Base-by-base conservation (phyloP, 2,888 invertebrate genomes). In the Luperina testacea region DNA sequence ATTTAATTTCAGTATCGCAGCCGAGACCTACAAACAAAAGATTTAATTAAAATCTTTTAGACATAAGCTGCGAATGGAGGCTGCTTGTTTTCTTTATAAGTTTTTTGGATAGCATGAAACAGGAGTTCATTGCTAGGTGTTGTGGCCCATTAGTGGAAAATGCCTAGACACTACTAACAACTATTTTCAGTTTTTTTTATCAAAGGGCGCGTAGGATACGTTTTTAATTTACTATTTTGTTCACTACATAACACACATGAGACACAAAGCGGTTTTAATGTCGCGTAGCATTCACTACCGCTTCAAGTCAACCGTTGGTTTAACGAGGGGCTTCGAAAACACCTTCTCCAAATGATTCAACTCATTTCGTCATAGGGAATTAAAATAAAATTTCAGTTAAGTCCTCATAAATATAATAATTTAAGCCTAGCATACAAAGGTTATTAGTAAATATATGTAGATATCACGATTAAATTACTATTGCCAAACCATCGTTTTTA, bases 21-120 rank as follows among this genome's bases (percentile, higher is more conserved):
- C 84, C 82, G 84, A 87, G 76, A 92, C 92, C 92, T 92, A 92
- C 85, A 90, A 92, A 83, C 68, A 80, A 80, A 80, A 80, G 83
- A 57, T 69, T 57, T 27, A 27, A 77, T 80, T 80, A 80, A 80
- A 82, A 80, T 82, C 83, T 61, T 80, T 61, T 67, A 48, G 45
- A 63, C 2, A 53, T 45, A 24, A 59, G n/a, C 59, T 68, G 32
- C 67, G n/a, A 61, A 9, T 45, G 6, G 32, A 20, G 24, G 17
- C 61, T 38, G 17, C 32, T 67, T 42, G 4, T 11, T 0, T 59
- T 74, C n/a, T 7, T 38, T 24, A 2, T 13, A 48, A n/a, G 32
- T 27, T 11, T 59, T 59, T 67, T 17, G 1, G 3, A 42, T 7
- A 20, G 6, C 7, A 69, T 61, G 13, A 61, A 9, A 27, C 59